phyloP scores from a whole-genome alignment of 2,797 vertebrate species.

The Pelobates cultripes region DNA sequence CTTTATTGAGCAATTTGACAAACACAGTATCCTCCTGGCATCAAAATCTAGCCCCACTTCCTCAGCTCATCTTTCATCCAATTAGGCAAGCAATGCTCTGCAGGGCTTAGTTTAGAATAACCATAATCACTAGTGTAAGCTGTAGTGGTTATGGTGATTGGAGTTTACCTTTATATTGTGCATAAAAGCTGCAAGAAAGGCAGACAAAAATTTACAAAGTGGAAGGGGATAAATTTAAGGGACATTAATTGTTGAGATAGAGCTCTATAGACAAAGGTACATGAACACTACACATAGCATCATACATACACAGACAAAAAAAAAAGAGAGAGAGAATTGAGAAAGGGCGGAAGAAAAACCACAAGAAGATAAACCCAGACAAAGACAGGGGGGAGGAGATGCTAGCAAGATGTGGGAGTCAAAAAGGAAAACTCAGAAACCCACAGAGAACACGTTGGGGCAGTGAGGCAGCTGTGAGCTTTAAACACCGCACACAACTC shows the following conservation, averaged over 20 bases:
- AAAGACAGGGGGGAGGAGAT: neutral
- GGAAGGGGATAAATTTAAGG: neutral
- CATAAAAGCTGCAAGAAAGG: neutral
- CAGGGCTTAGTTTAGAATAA: too few species aligned
- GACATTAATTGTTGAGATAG: too few species aligned
- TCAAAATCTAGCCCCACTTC: too few species aligned
- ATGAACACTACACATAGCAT: neutral
- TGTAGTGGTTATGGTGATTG: too few species aligned
- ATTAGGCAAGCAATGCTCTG: too few species aligned
- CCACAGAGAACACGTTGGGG: neutral
- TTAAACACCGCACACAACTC: neutral
- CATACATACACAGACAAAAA: neutral
- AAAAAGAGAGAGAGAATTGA: neutral
- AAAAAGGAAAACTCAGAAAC: neutral
- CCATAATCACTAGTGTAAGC: too few species aligned
- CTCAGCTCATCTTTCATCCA: too few species aligned
- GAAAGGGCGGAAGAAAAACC: constrained; percentile 18
- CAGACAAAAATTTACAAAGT: neutral
- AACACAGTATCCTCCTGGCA: too few species aligned
- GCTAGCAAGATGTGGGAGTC: neutral
- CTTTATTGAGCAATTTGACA: too few species aligned
- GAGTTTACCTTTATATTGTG: too few species aligned
- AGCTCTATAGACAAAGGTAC: too few species aligned
- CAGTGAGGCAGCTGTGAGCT: neutral
- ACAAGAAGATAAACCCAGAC: constrained; percentile 22